phyloP scores from a whole-genome alignment of 2,888 invertebrate species.

The Synanthedon vespiformis region DNA sequence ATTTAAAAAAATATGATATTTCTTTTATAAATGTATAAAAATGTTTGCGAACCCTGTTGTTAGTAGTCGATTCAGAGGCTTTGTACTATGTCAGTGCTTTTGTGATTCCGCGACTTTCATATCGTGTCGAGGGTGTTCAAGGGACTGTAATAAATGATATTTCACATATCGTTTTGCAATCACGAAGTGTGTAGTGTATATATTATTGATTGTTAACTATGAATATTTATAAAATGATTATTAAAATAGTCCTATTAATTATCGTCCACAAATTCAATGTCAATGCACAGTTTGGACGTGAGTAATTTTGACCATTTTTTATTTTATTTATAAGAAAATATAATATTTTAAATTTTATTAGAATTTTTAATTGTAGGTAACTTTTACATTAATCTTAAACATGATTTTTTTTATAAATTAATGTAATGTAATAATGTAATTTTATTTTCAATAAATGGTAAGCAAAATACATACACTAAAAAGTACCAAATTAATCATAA shows the following conservation, averaged over 20 bases:
- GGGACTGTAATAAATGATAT: neutral
- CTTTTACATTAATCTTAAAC: neutral
- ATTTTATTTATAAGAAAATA: neutral
- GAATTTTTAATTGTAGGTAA: neutral
- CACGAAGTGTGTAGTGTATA: neutral
- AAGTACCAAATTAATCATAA: too few species aligned
- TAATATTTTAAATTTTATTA: neutral
- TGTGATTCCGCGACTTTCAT: constrained; percentile 22
- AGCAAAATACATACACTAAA: too few species aligned
- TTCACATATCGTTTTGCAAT: neutral
- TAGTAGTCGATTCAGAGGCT: constrained; percentile 39
- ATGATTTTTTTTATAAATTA: neutral
- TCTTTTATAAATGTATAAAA: constrained; percentile 4
- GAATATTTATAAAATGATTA: neutral
- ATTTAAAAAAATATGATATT: neutral
- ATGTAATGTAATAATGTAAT: neutral
- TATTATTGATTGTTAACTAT: neutral
- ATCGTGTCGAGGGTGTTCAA: neutral
- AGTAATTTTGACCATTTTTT: constrained; percentile 17
- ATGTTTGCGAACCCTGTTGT: constrained; percentile 34
- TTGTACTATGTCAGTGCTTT: constrained; percentile 55
- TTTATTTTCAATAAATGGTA: too few species aligned
- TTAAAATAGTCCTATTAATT: constrained; percentile 19
- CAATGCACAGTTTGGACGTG: constrained; percentile 58
- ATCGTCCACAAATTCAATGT: constrained; percentile 37